Evolutionary conservation across 64 coral and sea anemone genomes (phyloP), one percentile per base, ranked within the genome.

Genomic region (Acropora yongei): DNA sequence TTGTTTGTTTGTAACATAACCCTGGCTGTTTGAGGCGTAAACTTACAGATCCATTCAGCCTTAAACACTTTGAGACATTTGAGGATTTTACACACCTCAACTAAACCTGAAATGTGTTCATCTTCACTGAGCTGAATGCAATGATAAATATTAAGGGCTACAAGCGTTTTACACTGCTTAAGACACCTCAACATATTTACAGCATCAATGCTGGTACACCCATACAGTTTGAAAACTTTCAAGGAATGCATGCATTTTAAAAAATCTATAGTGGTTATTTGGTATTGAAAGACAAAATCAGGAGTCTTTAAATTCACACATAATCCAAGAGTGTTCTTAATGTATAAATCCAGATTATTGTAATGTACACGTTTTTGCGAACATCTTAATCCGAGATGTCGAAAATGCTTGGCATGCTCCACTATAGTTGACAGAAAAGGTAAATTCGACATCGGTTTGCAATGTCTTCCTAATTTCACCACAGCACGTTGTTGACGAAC

Each of bases 291-390:
- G 84, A 53, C 74, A 57, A 87, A 87, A 87, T 87, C 84, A 51
- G 74, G 84, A 74, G 11, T 41, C 40, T 20, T 55, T 13, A 87
- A 12, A 41, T 87, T 87, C 16, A 74, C 9, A 77, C 86, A 89
- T 18, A 43, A 48, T 78, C 30, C 87, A 89, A 89, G 87, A 89
- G 41, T 78, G 75, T 78, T 89, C 76, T 89, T 75, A 30, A 89
- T 79, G 74, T 67, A 67, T 57, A 78, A 67, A 68, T 89, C 57
- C 43, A 60, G 87, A 77, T 67, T 89, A 68, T 78, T 79, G 47
- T 79, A 90, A 90, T 65, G 77, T 41, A 81, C 61, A 80, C 44
- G 76, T 90, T 80, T 90, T 81, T 90, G 77, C 65, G 88, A 81
- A 90, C 63, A 90, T 69, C 48, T 69, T 47, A 90, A 49, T 90